A percentile compares a stretch with the other conserved stretches of the same genome.
These are phyloP conservation scores for Drosophila cognata DNA, from an alignment of 2,888 invertebrate genomes.

Conservation along the genomic window DNA sequence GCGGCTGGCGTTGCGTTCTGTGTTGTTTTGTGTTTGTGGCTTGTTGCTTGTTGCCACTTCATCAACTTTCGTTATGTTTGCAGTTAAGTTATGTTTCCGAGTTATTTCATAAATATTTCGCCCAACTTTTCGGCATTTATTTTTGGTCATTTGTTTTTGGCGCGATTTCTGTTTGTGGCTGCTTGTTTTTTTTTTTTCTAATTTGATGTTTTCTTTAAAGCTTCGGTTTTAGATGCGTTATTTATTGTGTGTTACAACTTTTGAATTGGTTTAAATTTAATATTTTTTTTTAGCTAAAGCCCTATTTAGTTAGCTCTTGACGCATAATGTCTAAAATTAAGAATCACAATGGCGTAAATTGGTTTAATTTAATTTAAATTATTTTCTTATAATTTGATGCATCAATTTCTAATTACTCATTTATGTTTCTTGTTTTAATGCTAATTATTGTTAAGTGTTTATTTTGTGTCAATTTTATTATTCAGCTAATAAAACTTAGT, in stretches of 20 bases:
- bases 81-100: conserved; percentile 11
- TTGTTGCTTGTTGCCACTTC: conserved; percentile 8
- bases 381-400: conserved; percentile 22
- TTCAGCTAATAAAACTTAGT: conserved; percentile 37
- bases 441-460: conserved; percentile 74
- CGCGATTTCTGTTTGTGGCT: conserved; percentile 52
- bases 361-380: conserved; percentile 19
- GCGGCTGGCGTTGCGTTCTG: conserved; percentile 82
- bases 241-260: conserved; percentile 8
- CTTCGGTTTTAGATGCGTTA: conserved; percentile 34
- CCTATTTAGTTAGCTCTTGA: conserved; percentile 29
- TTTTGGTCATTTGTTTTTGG: conserved; percentile 60
- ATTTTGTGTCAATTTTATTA: conserved; percentile 35
- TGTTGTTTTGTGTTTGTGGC: conserved; percentile 6
- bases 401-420: conserved; percentile 30
- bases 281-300: conserved; percentile 21
- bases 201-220: conserved; percentile 37
- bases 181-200: conserved; percentile 14
- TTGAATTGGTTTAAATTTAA: conserved; percentile 22
- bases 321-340: conserved; percentile 81
- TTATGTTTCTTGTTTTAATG: conserved; percentile 46
- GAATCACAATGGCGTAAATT: conserved; percentile 84
- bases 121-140: conserved; percentile 24
- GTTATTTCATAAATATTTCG: conserved; percentile 21
- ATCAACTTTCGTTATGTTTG: conserved; percentile 9